Evolutionary conservation across 2,888 invertebrate genomes (phyloP).

Genomic region (Crossocerus cetratus): DNA sequence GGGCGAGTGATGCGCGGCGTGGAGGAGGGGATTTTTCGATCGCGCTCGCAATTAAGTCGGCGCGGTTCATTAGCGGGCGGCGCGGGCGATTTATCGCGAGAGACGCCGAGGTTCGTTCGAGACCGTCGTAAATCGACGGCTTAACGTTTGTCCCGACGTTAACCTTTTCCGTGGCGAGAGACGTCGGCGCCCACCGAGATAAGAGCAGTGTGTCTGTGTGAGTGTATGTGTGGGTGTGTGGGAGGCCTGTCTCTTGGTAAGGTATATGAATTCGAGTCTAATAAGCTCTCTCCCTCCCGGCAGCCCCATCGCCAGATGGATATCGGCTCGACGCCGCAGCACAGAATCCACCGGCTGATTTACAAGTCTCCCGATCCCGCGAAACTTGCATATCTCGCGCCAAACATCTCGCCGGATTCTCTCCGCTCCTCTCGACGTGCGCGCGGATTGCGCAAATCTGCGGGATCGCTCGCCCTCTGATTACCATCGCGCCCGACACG

Average conservation of each 20-base stretch:
- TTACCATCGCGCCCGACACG: not conserved
- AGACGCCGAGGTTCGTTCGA: too few species aligned
- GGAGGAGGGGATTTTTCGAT: too few species aligned
- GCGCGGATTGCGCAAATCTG: slow-evolving; percentile 4
- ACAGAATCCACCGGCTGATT: slow-evolving; percentile 39
- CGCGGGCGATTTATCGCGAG: too few species aligned
- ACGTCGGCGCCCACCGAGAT: slow-evolving; percentile 39
- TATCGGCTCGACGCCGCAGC: slow-evolving; percentile 39
- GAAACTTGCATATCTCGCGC: slow-evolving; percentile 35
- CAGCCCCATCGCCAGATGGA: slow-evolving; percentile 32
- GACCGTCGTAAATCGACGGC: slow-evolving; percentile 44
- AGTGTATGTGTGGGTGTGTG: slow-evolving; percentile 8
- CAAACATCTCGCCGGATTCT: slow-evolving; percentile 37
- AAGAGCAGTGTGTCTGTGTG: too few species aligned
- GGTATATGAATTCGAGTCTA: slow-evolving; percentile 53
- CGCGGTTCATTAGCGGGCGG: slow-evolving; percentile 25
- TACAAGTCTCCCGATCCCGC: slow-evolving; percentile 34
- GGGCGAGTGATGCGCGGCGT: too few species aligned
- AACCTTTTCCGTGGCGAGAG: slow-evolving; percentile 50
- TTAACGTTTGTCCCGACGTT: slow-evolving; percentile 54
- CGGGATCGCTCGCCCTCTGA: not conserved
- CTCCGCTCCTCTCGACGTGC: too few species aligned
- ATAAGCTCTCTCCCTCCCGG: slow-evolving; percentile 49
- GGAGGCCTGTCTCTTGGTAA: slow-evolving; percentile 39
- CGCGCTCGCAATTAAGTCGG: too few species aligned